Evolutionary conservation across 1,140 invertebrate genomes (phyloP).

Genomic region (Hycleus cichorii): DNA sequence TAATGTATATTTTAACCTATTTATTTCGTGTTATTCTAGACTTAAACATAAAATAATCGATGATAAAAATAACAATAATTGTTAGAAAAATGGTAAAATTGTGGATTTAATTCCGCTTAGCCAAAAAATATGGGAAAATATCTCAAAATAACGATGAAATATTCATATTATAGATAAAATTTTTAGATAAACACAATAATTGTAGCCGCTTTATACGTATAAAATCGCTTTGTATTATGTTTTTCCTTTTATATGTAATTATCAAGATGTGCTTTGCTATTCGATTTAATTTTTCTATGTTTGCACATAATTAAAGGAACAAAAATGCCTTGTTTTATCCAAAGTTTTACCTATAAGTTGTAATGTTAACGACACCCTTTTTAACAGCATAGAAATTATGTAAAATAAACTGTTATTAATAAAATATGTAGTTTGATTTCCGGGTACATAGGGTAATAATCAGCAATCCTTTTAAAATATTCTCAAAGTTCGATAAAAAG

Average conservation of each 20-base stretch:
- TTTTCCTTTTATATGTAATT: conserved; percentile 8
- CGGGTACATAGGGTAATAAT: too few species aligned
- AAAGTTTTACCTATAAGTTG: background rate
- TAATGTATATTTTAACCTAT: conserved; percentile 11
- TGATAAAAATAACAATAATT: conserved; percentile 1
- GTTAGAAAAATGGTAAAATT: conserved; percentile 7
- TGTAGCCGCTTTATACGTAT: conserved; percentile 12
- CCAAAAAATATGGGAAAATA: conserved; percentile 3
- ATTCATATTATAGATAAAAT: background rate
- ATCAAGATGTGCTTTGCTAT: conserved; percentile 10
- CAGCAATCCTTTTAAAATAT: too few species aligned
- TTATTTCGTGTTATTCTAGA: conserved; percentile 13
- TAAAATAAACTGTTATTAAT: conserved; percentile 17
- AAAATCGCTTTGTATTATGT: background rate
- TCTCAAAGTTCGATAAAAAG: too few species aligned
- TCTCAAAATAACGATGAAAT: too few species aligned
- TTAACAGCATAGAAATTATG: conserved; percentile 11
- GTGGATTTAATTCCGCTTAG: conserved; percentile 3
- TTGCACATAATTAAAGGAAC: background rate
- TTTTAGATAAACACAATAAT: conserved; percentile 9
- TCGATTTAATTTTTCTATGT: background rate
- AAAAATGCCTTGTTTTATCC: conserved; percentile 3
- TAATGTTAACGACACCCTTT: conserved; percentile 5
- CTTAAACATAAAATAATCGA: too few species aligned
- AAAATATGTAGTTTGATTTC: background rate